These are phyloP conservation scores for Chamaea fasciata DNA, from an alignment of 2,113 vertebrate genomes.

Conservation along the genomic window DNA sequence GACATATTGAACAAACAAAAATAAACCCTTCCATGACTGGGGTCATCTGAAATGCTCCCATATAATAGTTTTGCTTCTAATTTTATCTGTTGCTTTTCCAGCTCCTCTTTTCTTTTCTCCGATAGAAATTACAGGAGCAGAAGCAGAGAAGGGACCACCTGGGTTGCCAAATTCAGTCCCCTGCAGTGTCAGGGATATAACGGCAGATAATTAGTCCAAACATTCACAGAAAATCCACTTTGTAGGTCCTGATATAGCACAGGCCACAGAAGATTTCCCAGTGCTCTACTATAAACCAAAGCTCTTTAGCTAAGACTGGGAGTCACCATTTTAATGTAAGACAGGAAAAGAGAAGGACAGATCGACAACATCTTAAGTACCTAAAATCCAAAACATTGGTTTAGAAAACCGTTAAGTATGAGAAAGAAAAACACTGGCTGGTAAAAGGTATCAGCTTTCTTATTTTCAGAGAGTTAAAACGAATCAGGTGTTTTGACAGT, in stretches of 20 bases:
- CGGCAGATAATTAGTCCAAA: conserved; percentile 58
- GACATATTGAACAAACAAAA: conserved; percentile 26
- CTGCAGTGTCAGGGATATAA: conserved; percentile 32
- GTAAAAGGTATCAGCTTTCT: conserved; percentile 23
- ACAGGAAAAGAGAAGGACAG: conserved; percentile 12
- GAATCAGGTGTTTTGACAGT: conserved; percentile 53
- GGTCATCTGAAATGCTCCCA: conserved; percentile 16
- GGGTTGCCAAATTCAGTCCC: conserved; percentile 48
- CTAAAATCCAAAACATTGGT: conserved; percentile 17
- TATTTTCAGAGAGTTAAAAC: conserved; percentile 20
- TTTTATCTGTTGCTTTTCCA: conserved; percentile 39
- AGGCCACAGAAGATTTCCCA: conserved; percentile 35
- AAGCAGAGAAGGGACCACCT: conserved; percentile 50
- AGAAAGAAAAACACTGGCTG: conserved; percentile 43
- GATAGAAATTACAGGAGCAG: conserved; percentile 18
- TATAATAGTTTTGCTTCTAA: conserved; percentile 35
- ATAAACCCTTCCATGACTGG: background rate
- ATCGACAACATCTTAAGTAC: conserved; percentile 32
- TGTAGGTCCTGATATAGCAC: conserved; percentile 31
- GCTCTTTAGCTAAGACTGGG: background rate
- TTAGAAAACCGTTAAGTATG: conserved; percentile 8
- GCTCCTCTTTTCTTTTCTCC: background rate
- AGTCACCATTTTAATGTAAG: conserved; percentile 16
- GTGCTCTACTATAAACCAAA: conserved; percentile 16
- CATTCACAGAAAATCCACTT: conserved; percentile 34